Evolutionary conservation across 23 tunicate species (phyloP).

Genomic region (Trididemnum miniatum): DNA sequence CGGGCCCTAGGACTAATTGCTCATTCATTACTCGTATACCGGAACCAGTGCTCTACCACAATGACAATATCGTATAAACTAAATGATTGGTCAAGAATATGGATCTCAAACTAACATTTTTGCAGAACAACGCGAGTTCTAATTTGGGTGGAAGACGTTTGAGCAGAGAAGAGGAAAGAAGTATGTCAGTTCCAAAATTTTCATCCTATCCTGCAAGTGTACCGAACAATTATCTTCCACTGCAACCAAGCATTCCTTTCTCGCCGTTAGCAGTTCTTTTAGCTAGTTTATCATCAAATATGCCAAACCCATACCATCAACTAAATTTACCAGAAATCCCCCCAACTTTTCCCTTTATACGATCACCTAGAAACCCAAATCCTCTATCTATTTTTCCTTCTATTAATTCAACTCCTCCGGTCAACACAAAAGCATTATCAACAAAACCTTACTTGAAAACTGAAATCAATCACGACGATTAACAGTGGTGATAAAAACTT

Average conservation of each 20-base stretch:
- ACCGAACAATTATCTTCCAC: not conserved
- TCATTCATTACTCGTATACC: no score
- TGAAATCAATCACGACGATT: no score
- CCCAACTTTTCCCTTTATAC: not conserved
- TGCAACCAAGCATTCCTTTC: not conserved
- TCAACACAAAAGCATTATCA: no score
- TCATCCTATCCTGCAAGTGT: not conserved
- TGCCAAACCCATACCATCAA: not conserved
- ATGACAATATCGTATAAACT: no score
- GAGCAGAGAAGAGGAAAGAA: not conserved
- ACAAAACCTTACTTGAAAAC: not conserved
- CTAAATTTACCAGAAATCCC: not conserved
- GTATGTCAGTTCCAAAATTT: not conserved
- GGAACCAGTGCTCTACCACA: no score
- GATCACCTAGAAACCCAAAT: not conserved
- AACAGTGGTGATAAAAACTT: no score
- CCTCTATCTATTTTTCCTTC: not conserved
- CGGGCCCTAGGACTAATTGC: no score
- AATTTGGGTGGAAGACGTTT: not conserved
- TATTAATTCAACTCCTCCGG: not conserved
- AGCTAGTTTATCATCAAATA: not conserved
- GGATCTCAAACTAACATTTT: no score
- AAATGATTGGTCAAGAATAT: no score
- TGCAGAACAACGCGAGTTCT: not conserved
- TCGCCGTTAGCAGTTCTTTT: not conserved